Evolutionary conservation across 2,113 vertebrate genomes (phyloP), one percentile per base, ranked within the genome.

Genomic region (Ammodytes dubius): DNA sequence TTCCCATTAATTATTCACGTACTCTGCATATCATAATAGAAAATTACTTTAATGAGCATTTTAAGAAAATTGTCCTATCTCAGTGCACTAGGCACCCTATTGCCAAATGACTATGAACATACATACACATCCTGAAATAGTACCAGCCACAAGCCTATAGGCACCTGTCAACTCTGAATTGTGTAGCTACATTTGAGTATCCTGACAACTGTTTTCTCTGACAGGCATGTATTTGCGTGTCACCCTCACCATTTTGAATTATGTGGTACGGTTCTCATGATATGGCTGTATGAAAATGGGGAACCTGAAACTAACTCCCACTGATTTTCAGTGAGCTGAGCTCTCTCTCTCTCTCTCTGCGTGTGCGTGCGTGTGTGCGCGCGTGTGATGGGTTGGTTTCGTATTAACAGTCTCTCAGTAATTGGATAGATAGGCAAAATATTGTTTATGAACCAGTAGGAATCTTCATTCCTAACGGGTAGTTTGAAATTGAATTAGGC

Each of bases 1-100:
- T 27, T 4, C 4, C 4, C 13, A 87, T 89, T 39, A 80, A 87
- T 79, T 79, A 87, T 79, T 79, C 27, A 82, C 85, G 49, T 13
- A 27, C 27, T 27, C 27, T 27, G 27, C 27, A 47, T 56, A 52
- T 52, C 59, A 64, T 17, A 17, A 27, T 17, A 15, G 17, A 57
- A 10, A 58, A 70, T 19, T 49, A 27, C 69, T 68, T 72, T 7
- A 79, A 39, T 19, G 13, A 60, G 52, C 54, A 65, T 50, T 15
- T 72, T 53, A 37, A 49, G 60, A 42, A 39, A 59, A 58, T 52
- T 39, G 50, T 66, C 60, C 35, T 8, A 27, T 12, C 2, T 12
- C 0, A 3, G 35, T 35, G 14, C 12, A 37, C 17, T 64, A n/a
- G 27, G 27, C n/a, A 14, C 11, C 4, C 63, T 42, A 4, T 49